Evolutionary conservation across 2,888 invertebrate genomes (phyloP).

Genomic region (Tenthredo mesomela): DNA sequence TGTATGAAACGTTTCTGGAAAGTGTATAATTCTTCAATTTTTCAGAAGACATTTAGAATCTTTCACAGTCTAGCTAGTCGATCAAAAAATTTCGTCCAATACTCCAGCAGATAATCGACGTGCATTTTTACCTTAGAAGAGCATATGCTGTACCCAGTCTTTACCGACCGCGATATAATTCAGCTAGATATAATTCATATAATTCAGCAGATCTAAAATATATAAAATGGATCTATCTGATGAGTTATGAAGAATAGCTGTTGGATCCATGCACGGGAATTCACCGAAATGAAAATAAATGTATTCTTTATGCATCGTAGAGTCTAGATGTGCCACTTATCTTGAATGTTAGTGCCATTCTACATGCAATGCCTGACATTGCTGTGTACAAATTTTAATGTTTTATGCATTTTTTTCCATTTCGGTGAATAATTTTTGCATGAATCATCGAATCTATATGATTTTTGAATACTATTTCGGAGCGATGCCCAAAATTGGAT

Average conservation of each 20-base stretch:
- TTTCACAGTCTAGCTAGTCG: not conserved
- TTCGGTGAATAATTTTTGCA: too few species aligned
- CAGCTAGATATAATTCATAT: too few species aligned
- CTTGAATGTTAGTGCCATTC: not conserved
- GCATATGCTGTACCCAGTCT: too few species aligned
- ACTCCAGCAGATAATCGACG: not conserved
- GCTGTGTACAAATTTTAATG: too few species aligned
- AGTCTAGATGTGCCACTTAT: not conserved
- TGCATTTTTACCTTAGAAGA: not conserved
- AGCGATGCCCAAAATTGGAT: not conserved
- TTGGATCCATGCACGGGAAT: not conserved
- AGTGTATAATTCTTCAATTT: constrained; percentile 35
- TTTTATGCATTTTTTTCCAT: too few species aligned
- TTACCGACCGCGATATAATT: not conserved
- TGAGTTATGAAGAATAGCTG: not conserved
- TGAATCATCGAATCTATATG: too few species aligned
- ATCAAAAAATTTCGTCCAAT: not conserved
- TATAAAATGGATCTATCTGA: not conserved
- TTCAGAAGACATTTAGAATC: not conserved
- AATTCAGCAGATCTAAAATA: too few species aligned
- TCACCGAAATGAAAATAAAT: not conserved
- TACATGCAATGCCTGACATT: not conserved
- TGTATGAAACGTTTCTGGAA: constrained; percentile 66
- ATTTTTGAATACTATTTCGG: too few species aligned
- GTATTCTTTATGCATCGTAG: not conserved